These are phyloP conservation scores for Tupaia tana DNA, from an alignment of 2,113 vertebrate genomes.

Conservation along the genomic window DNA sequence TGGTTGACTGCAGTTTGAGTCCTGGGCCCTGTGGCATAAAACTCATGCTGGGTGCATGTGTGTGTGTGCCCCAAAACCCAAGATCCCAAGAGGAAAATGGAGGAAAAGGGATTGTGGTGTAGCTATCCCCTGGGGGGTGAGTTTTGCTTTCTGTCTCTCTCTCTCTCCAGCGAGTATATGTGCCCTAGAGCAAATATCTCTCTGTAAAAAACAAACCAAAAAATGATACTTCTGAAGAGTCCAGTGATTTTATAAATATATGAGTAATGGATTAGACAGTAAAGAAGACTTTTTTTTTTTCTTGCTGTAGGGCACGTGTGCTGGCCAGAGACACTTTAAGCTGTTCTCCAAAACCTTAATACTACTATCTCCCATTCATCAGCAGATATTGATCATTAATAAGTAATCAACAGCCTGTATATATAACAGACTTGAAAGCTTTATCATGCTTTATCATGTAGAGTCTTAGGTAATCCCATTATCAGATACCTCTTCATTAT, in stretches of 20 bases:
- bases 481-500: neutral
- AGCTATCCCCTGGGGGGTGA: too few species aligned
- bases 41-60: too few species aligned
- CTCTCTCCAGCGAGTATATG: too few species aligned
- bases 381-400: neutral
- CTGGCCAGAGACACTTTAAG: too few species aligned
- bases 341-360: neutral
- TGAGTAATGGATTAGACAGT: neutral
- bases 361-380: neutral
- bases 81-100: too few species aligned
- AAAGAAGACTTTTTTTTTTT: neutral
- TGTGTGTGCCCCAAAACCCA: too few species aligned
- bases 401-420: neutral
- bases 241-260: neutral
- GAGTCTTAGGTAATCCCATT: neutral
- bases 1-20: too few species aligned
- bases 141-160: too few species aligned
- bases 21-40: too few species aligned
- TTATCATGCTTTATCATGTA: neutral
- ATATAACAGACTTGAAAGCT: neutral
- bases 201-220: too few species aligned
- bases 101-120: too few species aligned
- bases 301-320: neutral
- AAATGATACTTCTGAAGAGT: neutral
- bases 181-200: too few species aligned